phyloP scores from a whole-genome alignment of 2,113 vertebrate genomes.

The Urocolius indicus region DNA sequence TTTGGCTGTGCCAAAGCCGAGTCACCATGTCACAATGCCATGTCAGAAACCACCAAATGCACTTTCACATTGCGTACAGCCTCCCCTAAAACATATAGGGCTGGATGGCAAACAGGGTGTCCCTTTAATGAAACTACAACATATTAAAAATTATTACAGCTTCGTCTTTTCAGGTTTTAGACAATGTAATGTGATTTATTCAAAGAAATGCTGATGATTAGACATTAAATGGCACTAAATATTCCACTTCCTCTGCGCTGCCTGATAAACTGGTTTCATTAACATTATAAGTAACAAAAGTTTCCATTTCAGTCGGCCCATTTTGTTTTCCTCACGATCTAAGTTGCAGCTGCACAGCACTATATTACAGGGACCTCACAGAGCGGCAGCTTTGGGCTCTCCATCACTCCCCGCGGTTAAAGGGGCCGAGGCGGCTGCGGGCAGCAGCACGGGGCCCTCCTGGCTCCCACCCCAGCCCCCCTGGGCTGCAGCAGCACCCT shows the following conservation, averaged over 20 bases:
- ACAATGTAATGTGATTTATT: constrained; percentile 80
- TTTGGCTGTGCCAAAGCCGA: fast-evolving
- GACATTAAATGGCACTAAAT: constrained; percentile 80
- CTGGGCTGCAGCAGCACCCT: fast-evolving
- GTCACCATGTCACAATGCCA: not conserved
- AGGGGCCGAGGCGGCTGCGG: constrained; percentile 12
- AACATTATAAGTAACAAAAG: constrained; percentile 81
- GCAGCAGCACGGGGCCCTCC: not conserved
- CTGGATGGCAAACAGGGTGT: constrained; percentile 62
- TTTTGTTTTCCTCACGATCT: constrained; percentile 70
- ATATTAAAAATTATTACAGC: constrained; percentile 77
- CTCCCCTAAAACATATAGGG: not conserved
- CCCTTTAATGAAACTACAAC: constrained; percentile 74
- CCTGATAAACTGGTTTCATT: constrained; percentile 81
- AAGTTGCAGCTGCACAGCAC: constrained; percentile 76
- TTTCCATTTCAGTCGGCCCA: constrained; percentile 78
- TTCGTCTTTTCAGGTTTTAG: constrained; percentile 77
- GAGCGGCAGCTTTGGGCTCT: constrained; percentile 51
- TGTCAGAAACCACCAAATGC: not conserved
- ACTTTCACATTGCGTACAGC: not conserved
- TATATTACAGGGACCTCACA: constrained; percentile 54
- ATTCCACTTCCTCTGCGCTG: constrained; percentile 78
- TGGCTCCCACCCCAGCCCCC: not conserved
- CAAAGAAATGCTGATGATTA: constrained; percentile 80
- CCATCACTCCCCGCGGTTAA: constrained; percentile 49